Conservation (phyloP, 2,797 vertebrate genomes). For the Siniperca undulata region DNA sequence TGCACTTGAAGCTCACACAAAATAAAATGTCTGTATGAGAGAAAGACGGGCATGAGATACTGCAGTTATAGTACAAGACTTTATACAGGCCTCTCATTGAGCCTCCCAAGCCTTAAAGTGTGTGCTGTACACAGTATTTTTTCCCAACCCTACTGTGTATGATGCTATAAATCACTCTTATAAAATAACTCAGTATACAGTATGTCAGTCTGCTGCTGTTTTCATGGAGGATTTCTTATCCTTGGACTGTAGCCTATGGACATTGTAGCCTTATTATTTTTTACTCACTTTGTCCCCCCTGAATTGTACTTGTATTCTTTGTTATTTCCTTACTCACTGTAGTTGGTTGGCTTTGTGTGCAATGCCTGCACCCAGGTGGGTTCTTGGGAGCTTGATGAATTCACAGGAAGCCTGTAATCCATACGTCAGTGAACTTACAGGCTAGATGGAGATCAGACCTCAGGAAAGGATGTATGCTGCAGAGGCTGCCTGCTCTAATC, state of each 20-base stretch:
- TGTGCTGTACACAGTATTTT: neutral
- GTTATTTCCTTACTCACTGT: neutral
- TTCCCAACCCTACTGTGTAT: neutral
- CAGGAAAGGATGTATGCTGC: slow-evolving; percentile 50
- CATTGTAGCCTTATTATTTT: slow-evolving; percentile 43
- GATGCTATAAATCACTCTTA: slow-evolving; percentile 2
- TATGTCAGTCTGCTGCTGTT: slow-evolving; percentile 7
- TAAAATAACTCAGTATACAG: slow-evolving; percentile 11
- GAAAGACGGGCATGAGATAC: neutral
- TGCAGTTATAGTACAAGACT: neutral
- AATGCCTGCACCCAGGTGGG: slow-evolving; percentile 30
- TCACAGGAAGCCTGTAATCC: slow-evolving; percentile 47
- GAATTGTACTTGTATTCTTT: slow-evolving; percentile 39
- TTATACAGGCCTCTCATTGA: neutral
- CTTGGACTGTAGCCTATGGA: slow-evolving; percentile 44
- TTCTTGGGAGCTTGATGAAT: slow-evolving; percentile 48
- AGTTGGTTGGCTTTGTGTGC: slow-evolving; percentile 13
- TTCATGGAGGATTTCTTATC: slow-evolving; percentile 21
- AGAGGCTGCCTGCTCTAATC: slow-evolving; percentile 64
- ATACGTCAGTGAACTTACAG: slow-evolving; percentile 46
- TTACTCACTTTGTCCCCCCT: slow-evolving; percentile 45
- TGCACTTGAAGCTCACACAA: neutral
- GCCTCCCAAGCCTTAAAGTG: slow-evolving; percentile 1
- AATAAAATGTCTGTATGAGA: neutral
- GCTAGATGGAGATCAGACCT: slow-evolving; percentile 54